Base-by-base conservation (phyloP, 1,140 invertebrate species). In the Heliothis subflexa region DNA sequence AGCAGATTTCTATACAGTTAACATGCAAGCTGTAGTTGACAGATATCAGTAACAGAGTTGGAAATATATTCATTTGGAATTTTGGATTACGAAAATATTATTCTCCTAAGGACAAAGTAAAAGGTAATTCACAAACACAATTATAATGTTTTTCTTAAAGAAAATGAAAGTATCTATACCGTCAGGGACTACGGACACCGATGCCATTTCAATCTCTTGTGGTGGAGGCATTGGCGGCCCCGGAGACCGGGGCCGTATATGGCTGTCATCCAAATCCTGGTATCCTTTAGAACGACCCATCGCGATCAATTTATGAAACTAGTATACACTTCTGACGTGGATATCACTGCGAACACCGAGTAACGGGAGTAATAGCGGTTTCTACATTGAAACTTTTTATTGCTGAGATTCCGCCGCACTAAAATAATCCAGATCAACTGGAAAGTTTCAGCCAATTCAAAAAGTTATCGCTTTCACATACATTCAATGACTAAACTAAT, bases 171-270 rank as follows among this genome's bases (percentile, higher is more conserved):
- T 75, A 21, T 10, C 2, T 61, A 13, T 95, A 97, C 97, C 97
- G 95, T 98, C 97, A 78, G 97, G 97, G 75, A 97, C 96, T 72
- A 97, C 97, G n/a, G 97, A 96, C 52, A 97, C 97, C 25, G 97
- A 97, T 75, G 97, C 97, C 95, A 98, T 96, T 95, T 98, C 97
- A 84, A 98, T 96, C 83, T 97, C 97, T 82, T 95, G 94, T 5
- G 94, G 93, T 10, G 91, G 91, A 16, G 92, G 93, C 89, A 95
- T 91, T 11, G 90, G 86, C 5, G 86, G 83, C 7, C 81, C 85
- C 7, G 85, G 85, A 45, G 82, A 78, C 66, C 89, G 85, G 5
- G 84, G 79, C 18, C 84, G 88, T n/a, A 81, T 87, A 5, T 79
- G 90, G 85, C 86, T 92, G 59, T 95, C 93, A 79, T 95, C 94